Conservation (phyloP, 2,113 vertebrate genomes). For the Blennius ocellaris region DNA sequence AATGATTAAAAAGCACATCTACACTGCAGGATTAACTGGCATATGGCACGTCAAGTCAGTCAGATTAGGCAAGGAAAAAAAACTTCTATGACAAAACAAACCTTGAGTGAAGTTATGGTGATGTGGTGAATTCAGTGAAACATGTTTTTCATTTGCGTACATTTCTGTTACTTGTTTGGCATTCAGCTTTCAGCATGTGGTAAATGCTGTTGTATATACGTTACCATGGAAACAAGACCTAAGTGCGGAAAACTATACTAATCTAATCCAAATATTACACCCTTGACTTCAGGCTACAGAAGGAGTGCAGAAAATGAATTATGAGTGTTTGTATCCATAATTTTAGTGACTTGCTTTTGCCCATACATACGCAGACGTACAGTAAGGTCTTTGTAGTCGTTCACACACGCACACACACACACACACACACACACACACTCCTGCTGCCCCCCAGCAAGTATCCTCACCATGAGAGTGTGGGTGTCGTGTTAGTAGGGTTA, state of each 20-base stretch:
- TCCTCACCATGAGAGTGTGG: conserved; percentile 50
- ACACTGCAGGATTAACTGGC: not conserved
- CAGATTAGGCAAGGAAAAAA: too few species aligned
- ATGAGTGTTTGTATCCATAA: conserved; percentile 24
- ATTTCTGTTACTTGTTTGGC: conserved; percentile 26
- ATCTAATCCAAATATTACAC: conserved; percentile 52
- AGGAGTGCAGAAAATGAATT: conserved; percentile 27
- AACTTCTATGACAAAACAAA: conserved; percentile 4
- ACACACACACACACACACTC: conserved; percentile 28
- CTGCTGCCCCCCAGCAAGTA: conserved; percentile 46
- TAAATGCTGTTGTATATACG: conserved; percentile 61
- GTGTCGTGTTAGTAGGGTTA: conserved; percentile 58
- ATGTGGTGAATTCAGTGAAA: conserved; percentile 12
- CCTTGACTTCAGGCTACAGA: conserved; percentile 30
- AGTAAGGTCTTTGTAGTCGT: conserved; percentile 28
- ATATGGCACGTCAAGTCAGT: not conserved
- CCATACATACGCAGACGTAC: conserved; percentile 15
- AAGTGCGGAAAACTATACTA: conserved; percentile 32
- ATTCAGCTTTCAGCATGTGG: conserved; percentile 25
- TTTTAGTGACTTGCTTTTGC: conserved; percentile 26
- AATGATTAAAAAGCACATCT: not conserved
- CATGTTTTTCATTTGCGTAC: conserved; percentile 28
- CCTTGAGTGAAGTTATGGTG: conserved; percentile 3
- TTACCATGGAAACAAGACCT: conserved; percentile 63
- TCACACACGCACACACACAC: conserved; percentile 27